Conservation (phyloP, 1,140 invertebrate species). For the Steinernema khuongi region DNA sequence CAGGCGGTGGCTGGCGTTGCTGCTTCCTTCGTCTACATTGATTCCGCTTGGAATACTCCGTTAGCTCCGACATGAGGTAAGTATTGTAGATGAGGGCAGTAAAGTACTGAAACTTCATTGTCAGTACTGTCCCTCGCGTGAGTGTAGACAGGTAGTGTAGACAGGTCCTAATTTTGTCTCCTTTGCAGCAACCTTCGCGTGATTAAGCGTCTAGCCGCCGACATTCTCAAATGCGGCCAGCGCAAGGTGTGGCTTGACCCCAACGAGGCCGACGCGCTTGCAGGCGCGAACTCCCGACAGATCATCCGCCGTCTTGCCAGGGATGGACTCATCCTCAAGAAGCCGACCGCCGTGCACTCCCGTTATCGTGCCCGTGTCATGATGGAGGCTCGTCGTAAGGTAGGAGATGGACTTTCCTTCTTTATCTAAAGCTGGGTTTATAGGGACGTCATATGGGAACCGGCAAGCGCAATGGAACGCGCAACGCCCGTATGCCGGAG, state of each 20-base stretch:
- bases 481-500: slow-evolving; percentile 95
- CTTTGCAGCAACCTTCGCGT: slow-evolving; percentile 67
- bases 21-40: no score
- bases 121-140: no score
- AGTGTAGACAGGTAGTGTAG: no score
- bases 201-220: slow-evolving; percentile 95
- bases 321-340: slow-evolving; percentile 99
- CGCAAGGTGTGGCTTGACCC: slow-evolving; percentile 99
- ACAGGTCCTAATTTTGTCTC: slow-evolving; percentile 20
- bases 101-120: no score
- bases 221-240: slow-evolving; percentile 95
- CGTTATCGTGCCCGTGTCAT: slow-evolving; percentile 92
- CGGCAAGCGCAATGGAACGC: slow-evolving; percentile 95
- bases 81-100: no score
- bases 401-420: slow-evolving; percentile 24
- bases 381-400: slow-evolving; percentile 72
- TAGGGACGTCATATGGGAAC: slow-evolving; percentile 98
- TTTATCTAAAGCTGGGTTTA: slow-evolving; percentile 58
- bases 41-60: no score
- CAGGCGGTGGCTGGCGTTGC: no score
- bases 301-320: slow-evolving; percentile 97
- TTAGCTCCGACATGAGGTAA: no score
- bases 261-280: slow-evolving; percentile 98
- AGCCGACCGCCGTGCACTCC: slow-evolving; percentile 96
- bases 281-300: slow-evolving; percentile 96